Evolutionary conservation across 2,797 vertebrate genomes (phyloP).

Genomic region (Allobates femoralis): DNA sequence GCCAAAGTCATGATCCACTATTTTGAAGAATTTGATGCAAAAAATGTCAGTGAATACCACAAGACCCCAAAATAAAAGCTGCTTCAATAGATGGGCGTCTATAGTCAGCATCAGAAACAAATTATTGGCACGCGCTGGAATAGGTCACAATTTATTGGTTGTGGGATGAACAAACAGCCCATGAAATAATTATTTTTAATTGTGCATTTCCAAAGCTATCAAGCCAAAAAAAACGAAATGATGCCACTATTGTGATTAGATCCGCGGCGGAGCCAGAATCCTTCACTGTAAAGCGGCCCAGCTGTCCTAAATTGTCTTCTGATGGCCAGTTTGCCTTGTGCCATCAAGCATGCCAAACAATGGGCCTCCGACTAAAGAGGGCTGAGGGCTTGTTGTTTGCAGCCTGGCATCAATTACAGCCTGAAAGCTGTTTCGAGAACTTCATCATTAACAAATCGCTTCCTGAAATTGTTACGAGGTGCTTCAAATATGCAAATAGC

Average conservation of each 20-base stretch:
- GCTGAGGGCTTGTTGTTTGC: constrained; percentile 72
- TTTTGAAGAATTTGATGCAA: too few species aligned
- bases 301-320: constrained; percentile 83
- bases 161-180: constrained; percentile 82
- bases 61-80: too few species aligned
- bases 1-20: too few species aligned
- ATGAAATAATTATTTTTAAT: constrained; percentile 87
- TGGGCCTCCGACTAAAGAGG: constrained; percentile 72
- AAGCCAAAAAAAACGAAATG: constrained; percentile 84
- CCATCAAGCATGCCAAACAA: constrained; percentile 77
- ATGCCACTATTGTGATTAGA: constrained; percentile 82
- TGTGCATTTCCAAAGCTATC: constrained; percentile 80
- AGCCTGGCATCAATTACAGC: constrained; percentile 76
- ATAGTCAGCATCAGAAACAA: constrained; percentile 27
- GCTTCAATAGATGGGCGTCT: too few species aligned
- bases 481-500: constrained; percentile 76
- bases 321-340: constrained; percentile 80
- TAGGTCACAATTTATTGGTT: constrained; percentile 80
- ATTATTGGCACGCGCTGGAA: constrained; percentile 76
- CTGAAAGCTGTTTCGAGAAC: constrained; percentile 78
- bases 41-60: too few species aligned
- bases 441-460: constrained; percentile 82
- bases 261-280: constrained; percentile 81
- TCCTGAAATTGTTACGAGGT: constrained; percentile 75
- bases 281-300: constrained; percentile 80